Base-by-base conservation (phyloP, 2,888 invertebrate genomes). In the Pemphredon lugubris region DNA sequence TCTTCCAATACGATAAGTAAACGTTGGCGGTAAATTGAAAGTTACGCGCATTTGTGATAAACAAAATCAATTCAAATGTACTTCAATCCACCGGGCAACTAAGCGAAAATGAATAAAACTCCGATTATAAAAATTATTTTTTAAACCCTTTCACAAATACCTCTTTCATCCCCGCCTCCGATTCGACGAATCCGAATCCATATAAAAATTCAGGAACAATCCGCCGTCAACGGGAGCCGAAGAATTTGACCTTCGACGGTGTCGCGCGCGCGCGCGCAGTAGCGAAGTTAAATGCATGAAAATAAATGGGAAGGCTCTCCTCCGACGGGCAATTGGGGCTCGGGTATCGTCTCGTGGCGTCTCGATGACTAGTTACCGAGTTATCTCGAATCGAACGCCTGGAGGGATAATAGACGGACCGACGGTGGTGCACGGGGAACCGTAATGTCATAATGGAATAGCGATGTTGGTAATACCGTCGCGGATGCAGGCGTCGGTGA, bases 391-490 rank as follows among this genome's bases (percentile, higher is more conserved):
- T 89, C 88, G 89, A 87, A 82, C 80, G 88, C 87, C 86, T 83
- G 86, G 78, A 85, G 87, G 85, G 86, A 83, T 77, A 78, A 76
- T 79, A 58, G 72, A 45, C 71, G 45, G 14, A 42, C 47, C 58
- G 68, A 71, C 54, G 75, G 78, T 64, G 79, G 74, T 76, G 80
- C 80, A 82, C 83, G 79, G 82, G 82, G 82, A 84, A 83, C 74
- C 84, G 84, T 88, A 88, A 88, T 88, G 81, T 87, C 83, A 86
- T 89, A 89, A 89, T 88, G 84, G 88, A 87, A 89, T 89, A 89
- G 88, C 86, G 86, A 89, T 88, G 89, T 89, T 89, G 89, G 88
- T 87, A 88, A 88, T 88, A 87, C 83, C 86, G 86, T 88, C 83
- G 83, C 84, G 76, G n/a, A 74, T 71, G 66, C 70, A 63, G 40